Conservation (phyloP, 2,888 invertebrate species). For the Masnerella sp. region DNA sequence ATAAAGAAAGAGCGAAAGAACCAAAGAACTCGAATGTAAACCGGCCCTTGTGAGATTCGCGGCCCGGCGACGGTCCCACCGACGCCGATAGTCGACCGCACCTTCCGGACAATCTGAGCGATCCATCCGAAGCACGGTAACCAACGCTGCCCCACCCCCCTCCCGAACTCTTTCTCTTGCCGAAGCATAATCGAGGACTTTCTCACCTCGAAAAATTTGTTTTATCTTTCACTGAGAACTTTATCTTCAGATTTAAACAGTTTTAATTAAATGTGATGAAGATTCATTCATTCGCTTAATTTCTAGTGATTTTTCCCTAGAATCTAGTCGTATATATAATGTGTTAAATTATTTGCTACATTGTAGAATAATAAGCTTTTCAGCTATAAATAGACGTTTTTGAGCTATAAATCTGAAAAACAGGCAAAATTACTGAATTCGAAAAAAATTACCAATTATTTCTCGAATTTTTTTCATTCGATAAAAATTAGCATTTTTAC, state of each 20-base stretch:
- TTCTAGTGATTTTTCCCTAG: no score
- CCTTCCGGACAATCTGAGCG: conserved; percentile 74
- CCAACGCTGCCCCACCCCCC: conserved; percentile 58
- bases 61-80: conserved; percentile 75
- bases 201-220: conserved; percentile 64
- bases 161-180: conserved; percentile 15
- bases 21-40: conserved; percentile 74
- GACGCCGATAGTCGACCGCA: conserved; percentile 75
- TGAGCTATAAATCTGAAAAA: no score
- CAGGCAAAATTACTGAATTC: no score
- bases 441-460: no score
- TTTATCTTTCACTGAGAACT: conserved; percentile 60
- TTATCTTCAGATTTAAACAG: conserved; percentile 67
- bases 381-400: no score
- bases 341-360: not conserved
- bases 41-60: conserved; percentile 78
- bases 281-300: conserved; percentile 23
- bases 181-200: conserved; percentile 60
- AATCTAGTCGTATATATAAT: conserved; percentile 1
- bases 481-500: no score
- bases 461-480: no score
- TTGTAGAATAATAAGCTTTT: not conserved
- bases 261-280: conserved; percentile 69
- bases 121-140: conserved; percentile 61
- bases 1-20: conserved; percentile 68